Base-by-base conservation (phyloP, 2,888 invertebrate species). In the Xiphydria camelus region DNA sequence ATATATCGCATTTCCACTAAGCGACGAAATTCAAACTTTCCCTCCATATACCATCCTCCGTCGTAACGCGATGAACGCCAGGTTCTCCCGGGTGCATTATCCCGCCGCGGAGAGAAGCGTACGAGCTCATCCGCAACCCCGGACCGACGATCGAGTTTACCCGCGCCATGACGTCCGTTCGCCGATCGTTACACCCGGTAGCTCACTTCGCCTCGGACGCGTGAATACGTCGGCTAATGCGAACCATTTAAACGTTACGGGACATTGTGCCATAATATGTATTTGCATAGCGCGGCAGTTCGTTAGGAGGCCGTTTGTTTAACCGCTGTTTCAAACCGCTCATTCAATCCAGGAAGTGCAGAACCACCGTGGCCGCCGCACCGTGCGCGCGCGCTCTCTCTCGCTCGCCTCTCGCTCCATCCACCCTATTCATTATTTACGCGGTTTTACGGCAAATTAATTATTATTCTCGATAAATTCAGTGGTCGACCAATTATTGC, bases 251-350 rank as follows among this genome's bases (percentile, higher is more conserved):
- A 67, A 62, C 61, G 69, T 60, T 45, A 34, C 33, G 46, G 37
- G 55, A 59, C 54, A 63, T 63, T 58, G 61, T 61, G 58, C 64
- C 52, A 56, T 62, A 62, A 64, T 64, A 62, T 58, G 60, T 58
- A 60, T 61, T 61, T 61, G 57, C 57, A 58, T 57, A 61, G 60
- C 52, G 54, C 53, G 53, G 51, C 61, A 66, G 67, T 70, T 69
- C 66, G 69, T 68, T 69, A 69, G 64, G 56, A 62, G 59, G 51
- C 58, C 68, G 66, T 66, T 70, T 66, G 67, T 70, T 70, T 69
- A 66, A 61, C 52, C 57, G 51, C 53, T 44, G 26, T 26, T 26
- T 26, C 10, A 14, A 26, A 26, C 26, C 10, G 14, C 26, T 26
- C 26, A 26, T 26, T 26, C 26, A 26, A 26, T 6, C 26, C 26